Evolutionary conservation across 2,797 vertebrate genomes (phyloP).

Genomic region (Rhodeus uyekii): DNA sequence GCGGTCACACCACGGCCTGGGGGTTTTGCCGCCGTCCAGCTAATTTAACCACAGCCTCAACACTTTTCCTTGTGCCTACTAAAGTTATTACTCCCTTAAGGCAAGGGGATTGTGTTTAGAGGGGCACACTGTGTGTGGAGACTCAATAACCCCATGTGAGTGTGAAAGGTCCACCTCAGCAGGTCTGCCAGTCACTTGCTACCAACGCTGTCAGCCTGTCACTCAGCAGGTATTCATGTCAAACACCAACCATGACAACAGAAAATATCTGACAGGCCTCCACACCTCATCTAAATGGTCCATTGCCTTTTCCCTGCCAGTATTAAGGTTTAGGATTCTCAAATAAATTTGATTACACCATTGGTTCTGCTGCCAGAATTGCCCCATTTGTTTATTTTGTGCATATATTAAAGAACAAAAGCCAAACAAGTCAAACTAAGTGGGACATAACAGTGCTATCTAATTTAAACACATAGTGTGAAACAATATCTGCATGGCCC

Average conservation of each 20-base stretch:
- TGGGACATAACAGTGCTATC: not conserved
- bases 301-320: not conserved
- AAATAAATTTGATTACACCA: not conserved
- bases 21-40: not conserved
- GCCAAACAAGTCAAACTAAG: not conserved
- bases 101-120: slow-evolving; percentile 17
- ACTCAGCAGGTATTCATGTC: slow-evolving; percentile 66
- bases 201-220: slow-evolving; percentile 62
- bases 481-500: not conserved
- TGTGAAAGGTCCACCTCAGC: slow-evolving; percentile 68
- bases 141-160: slow-evolving; percentile 46
- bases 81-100: slow-evolving; percentile 10
- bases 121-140: not conserved
- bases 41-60: slow-evolving; percentile 19
- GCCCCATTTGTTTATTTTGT: not conserved
- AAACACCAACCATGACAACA: slow-evolving; percentile 59
- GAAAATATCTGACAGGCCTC: slow-evolving; percentile 50
- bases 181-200: slow-evolving; percentile 65
- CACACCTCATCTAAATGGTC: slow-evolving; percentile 11
- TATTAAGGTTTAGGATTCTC: not conserved
- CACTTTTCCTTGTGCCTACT: slow-evolving; percentile 3
- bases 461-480: not conserved
- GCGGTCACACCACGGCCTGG: not conserved
- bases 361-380: not conserved
- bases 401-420: not conserved